A percentile compares a stretch with the other conserved stretches of the same genome.
Evolutionary conservation across 2,888 invertebrate genomes (phyloP).

Genomic region (Hipparchia sbordonii): DNA sequence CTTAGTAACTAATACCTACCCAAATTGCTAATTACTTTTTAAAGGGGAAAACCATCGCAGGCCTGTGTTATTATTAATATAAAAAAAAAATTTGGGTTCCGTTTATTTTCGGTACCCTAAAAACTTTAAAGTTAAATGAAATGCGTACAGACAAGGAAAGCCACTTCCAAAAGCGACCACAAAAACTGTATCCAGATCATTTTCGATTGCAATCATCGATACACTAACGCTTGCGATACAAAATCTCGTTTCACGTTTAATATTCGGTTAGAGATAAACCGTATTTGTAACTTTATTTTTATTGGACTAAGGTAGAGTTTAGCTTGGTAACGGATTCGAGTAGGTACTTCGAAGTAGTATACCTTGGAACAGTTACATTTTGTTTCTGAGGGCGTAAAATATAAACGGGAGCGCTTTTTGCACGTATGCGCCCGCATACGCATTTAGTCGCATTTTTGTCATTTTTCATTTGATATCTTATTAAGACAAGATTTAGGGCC

Average conservation of each 20-base stretch:
- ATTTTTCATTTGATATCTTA: constrained; percentile 5
- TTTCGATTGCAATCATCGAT: constrained; percentile 11
- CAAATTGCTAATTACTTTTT: no score
- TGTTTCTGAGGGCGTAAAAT: constrained; percentile 41
- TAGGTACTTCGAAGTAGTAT: constrained; percentile 29
- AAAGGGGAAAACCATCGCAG: no score
- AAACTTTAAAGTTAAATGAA: constrained; percentile 36
- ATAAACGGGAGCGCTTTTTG: constrained; percentile 1
- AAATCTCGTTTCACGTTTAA: not conserved
- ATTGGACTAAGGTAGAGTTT: constrained; percentile 41
- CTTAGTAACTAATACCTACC: no score
- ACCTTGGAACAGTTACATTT: constrained; percentile 50
- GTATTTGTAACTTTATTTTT: constrained; percentile 35
- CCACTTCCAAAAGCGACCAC: constrained; percentile 39
- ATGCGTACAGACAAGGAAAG: constrained; percentile 43
- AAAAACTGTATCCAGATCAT: constrained; percentile 1
- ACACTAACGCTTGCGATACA: constrained; percentile 4
- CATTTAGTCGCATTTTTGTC: not conserved
- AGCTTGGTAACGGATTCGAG: constrained; percentile 16
- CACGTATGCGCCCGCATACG: not conserved
- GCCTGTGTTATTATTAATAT: no score
- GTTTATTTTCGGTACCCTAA: not conserved
- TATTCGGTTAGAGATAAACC: not conserved
- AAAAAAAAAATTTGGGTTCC: no score
- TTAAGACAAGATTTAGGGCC: not conserved